A percentile compares a stretch with the other conserved stretches of the same genome.
phyloP scores from a whole-genome alignment of 1,140 invertebrate genomes.

The Cotesia typhae region DNA sequence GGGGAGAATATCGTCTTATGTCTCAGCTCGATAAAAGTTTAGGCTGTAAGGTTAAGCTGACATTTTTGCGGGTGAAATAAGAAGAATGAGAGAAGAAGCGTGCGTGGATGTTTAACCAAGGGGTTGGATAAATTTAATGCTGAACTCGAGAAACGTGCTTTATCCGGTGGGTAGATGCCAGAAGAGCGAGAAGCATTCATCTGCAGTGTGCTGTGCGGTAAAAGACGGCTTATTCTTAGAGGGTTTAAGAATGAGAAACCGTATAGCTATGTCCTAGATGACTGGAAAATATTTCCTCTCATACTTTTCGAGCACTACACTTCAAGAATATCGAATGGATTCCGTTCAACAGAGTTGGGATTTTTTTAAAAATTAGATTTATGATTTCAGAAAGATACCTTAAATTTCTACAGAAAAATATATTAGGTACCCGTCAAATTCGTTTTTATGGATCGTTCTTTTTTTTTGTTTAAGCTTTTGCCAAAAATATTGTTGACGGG shows the following conservation, averaged over 20 bases:
- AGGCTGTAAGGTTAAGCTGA: slow-evolving; percentile 31
- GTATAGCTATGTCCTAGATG: too few relatives aligned
- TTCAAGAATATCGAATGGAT: background rate
- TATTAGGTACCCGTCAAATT: too few relatives aligned
- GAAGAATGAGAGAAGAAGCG: slow-evolving; percentile 46
- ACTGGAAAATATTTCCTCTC: slow-evolving; percentile 9
- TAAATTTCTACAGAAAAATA: too few relatives aligned
- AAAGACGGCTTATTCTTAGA: slow-evolving; percentile 40
- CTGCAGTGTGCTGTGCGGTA: slow-evolving; percentile 13
- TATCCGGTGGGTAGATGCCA: slow-evolving; percentile 45
- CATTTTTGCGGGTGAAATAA: slow-evolving; percentile 36
- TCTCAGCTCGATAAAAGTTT: slow-evolving; percentile 36
- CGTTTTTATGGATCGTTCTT: too few relatives aligned
- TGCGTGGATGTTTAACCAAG: slow-evolving; percentile 60
- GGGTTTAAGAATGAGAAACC: slow-evolving; percentile 36
- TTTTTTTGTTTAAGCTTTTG: too few relatives aligned
- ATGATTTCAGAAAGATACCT: too few relatives aligned
- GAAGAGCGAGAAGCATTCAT: slow-evolving; percentile 33
- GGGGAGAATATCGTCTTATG: background rate
- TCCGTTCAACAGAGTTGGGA: too few relatives aligned
- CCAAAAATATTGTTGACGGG: too few relatives aligned
- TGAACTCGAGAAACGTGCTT: slow-evolving; percentile 59
- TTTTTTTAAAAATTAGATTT: too few relatives aligned
- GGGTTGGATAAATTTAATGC: slow-evolving; percentile 60
- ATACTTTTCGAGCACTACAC: slow-evolving; percentile 2